Evolutionary conservation across 1,140 invertebrate genomes (phyloP).

Genomic region (Antheraea mylitta): DNA sequence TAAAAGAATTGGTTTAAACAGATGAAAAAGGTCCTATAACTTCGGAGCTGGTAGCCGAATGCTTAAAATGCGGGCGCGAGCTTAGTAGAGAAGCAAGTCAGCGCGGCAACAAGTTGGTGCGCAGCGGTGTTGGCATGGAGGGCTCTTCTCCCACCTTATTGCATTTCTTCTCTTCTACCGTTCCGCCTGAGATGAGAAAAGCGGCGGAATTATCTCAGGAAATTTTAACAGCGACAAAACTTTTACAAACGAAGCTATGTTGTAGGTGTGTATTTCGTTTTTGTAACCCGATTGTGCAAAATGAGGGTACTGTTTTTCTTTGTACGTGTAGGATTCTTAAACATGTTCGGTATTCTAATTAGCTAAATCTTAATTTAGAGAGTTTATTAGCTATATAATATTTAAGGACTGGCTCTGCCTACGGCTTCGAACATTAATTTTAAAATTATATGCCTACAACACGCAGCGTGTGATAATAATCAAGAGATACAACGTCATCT

Average conservation of each 20-base stretch:
- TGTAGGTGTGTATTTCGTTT: conserved; percentile 33
- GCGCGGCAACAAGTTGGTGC: conserved; percentile 52
- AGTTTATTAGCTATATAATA: no score
- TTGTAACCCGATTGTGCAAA: neutral
- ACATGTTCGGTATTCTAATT: no score
- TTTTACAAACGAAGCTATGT: conserved; percentile 62
- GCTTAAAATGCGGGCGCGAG: conserved; percentile 54
- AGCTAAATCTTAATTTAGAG: no score
- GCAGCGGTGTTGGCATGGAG: conserved; percentile 50
- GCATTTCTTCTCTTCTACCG: conserved; percentile 55
- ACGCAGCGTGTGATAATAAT: no score
- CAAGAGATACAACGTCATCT: no score
- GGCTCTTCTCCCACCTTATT: conserved; percentile 44
- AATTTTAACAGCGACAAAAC: conserved; percentile 56
- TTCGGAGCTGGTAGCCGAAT: conserved; percentile 50
- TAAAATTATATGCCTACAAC: no score
- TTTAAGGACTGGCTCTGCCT: no score
- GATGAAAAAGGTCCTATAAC: conserved; percentile 46
- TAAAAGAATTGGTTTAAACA: neutral
- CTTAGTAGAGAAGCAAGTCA: conserved; percentile 41
- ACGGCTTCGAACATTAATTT: no score
- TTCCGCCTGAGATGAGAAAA: conserved; percentile 49
- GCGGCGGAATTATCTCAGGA: conserved; percentile 55
- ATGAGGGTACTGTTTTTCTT: no score
- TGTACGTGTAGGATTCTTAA: no score